Evolutionary conservation across 2,888 invertebrate genomes (phyloP), one percentile per base, ranked within the genome.

Genomic region (Leucoptera coffeella): DNA sequence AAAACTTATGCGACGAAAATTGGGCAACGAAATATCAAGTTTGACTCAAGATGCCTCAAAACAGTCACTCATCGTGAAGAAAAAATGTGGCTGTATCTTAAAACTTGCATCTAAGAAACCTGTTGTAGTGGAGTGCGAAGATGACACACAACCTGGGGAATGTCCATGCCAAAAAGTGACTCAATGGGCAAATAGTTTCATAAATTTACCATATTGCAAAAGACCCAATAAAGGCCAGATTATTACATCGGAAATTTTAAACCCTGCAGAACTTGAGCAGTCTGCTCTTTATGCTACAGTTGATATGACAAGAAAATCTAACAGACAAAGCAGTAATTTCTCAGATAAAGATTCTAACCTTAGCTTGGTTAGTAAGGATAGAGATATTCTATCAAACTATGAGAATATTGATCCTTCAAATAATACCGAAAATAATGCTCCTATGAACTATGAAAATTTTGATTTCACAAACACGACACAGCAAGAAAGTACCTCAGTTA

Each of bases 401-500:
- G 69, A 73, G 41, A 74, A 74, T 31, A 40, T 73, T 27, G 60
- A 61, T 33, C 57, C 64, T 1, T 43, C 45, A 13, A 41, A 50
- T 14, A 52, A 67, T 44, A 54, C 67, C 42, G 52, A 58, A 23
- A 69, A 73, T 33, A 72, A 69, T 2, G 62, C 72, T 9, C 55
- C 58, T 14, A 64, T 72, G 7, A 81, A 82, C 45, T 83, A 84
- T 40, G 82, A 78, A 38, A 83, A 84, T 42, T 69, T 87, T 39
- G 81, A 84, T 42, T 87, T 86, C 50, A 82, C 84, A 33, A 75
- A 85, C 39, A 85, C 85, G 1, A 54, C 86, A 25, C 80, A 82
- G 43, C 75, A 84, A 37, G 45, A 60, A 27, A 42, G 51, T 15
- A 35, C 51, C 37, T 54, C 26, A 51, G 52, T 2, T 52, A 54